phyloP scores from a whole-genome alignment of 2,888 invertebrate genomes.

The Eupithecia subumbrata region DNA sequence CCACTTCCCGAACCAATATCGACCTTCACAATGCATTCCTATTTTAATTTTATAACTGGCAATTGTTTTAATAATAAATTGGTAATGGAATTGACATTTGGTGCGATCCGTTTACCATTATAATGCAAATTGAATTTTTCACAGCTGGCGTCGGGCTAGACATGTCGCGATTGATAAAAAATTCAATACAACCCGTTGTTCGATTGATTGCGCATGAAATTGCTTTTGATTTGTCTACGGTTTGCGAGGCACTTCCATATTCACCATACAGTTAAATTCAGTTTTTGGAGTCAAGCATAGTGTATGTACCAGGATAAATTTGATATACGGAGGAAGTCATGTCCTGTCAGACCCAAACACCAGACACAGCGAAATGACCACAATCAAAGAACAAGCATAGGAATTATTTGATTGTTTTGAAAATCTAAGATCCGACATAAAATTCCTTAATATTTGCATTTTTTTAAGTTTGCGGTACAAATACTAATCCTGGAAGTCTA shows the following conservation, averaged over 20 bases:
- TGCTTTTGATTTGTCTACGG: conserved; percentile 1
- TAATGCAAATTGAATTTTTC: conserved; percentile 22
- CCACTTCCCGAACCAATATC: conserved; percentile 72
- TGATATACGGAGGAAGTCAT: background rate
- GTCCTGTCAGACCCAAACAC: background rate
- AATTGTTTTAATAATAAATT: conserved; percentile 61
- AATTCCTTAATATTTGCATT: too few species aligned
- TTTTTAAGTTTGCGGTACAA: too few species aligned
- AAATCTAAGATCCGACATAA: too few species aligned
- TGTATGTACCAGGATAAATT: background rate
- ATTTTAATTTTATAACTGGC: conserved; percentile 69
- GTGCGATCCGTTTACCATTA: conserved; percentile 32
- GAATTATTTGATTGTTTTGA: background rate
- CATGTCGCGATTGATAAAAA: conserved; percentile 14
- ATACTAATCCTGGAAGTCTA: too few species aligned
- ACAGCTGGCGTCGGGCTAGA: conserved; percentile 15
- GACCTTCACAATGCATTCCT: conserved; percentile 65
- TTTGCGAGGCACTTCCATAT: background rate
- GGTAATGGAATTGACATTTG: conserved; percentile 51
- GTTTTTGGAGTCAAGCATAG: background rate
- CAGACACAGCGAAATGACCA: background rate
- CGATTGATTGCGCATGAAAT: conserved; percentile 6
- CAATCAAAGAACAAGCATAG: background rate
- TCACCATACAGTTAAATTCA: background rate
- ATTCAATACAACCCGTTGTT: conserved; percentile 18